Percentiles rank a stretch among this genome's conserved stretches.
These are phyloP conservation scores for Omphaloscelis lunosa DNA, from an alignment of 2,888 invertebrate genomes.

Conservation along the genomic window DNA sequence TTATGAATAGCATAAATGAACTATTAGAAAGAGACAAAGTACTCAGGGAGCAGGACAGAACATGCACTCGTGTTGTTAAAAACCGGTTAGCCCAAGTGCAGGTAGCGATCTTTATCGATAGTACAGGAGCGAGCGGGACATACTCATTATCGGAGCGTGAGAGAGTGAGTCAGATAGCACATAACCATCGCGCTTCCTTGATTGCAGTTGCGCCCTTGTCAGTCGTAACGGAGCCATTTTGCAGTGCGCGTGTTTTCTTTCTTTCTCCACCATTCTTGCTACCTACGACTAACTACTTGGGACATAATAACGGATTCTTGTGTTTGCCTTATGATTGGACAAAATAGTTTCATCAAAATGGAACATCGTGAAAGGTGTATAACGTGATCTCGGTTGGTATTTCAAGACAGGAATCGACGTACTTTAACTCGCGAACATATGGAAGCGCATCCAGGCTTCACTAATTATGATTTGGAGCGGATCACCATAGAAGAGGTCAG, in stretches of 20 bases:
- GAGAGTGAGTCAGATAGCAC: constrained; percentile 5
- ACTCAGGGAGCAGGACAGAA: constrained; percentile 1
- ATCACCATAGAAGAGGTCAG: constrained; percentile 14
- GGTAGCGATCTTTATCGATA: constrained; percentile 3
- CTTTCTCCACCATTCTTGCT: constrained; percentile 5
- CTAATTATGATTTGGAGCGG: constrained; percentile 25
- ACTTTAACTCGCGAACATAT: constrained; percentile 15
- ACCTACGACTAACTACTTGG: neutral
- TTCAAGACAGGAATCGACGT: constrained; percentile 1
- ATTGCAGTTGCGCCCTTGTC: constrained; percentile 3
- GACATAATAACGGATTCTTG: neutral
- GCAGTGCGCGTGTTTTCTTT: constrained; percentile 6
- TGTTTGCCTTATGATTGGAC: neutral
- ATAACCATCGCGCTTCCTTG: constrained; percentile 5
- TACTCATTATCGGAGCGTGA: constrained; percentile 3
- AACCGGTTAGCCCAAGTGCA: constrained; percentile 5
- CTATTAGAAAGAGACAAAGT: neutral
- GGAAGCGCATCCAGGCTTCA: constrained; percentile 24
- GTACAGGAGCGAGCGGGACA: constrained; percentile 4
- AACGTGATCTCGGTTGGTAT: neutral
- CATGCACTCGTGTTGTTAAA: neutral
- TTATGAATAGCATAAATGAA: neutral
- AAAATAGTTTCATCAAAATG: constrained; percentile 2
- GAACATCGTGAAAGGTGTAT: neutral
- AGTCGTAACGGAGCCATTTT: constrained; percentile 5